phyloP scores from a whole-genome alignment of 2,888 invertebrate species.

The Yponomeuta plumbellus region DNA sequence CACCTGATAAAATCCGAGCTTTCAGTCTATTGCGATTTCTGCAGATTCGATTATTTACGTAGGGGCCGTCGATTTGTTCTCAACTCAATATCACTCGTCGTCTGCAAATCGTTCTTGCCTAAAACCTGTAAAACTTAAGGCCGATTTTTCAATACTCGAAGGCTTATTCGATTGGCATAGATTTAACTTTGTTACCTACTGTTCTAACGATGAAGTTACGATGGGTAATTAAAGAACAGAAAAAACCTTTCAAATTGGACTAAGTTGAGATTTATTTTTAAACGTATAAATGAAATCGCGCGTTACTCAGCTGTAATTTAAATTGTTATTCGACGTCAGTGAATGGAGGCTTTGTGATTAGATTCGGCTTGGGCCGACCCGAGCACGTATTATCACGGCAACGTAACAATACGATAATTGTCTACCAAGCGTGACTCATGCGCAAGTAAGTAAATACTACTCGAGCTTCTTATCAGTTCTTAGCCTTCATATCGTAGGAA shows the following conservation, averaged over 20 bases:
- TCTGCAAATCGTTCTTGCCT: no score
- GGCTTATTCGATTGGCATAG: no score
- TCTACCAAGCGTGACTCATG: background rate
- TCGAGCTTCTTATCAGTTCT: background rate
- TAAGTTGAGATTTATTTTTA: background rate
- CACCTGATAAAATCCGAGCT: background rate
- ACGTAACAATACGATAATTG: background rate
- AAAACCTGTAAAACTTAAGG: no score
- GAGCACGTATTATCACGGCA: background rate
- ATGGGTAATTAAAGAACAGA: no score
- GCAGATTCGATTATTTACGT: no score
- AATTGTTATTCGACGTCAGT: constrained; percentile 7
- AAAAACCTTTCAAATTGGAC: background rate
- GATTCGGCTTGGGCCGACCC: background rate
- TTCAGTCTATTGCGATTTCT: no score
- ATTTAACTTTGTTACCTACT: no score
- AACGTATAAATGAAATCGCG: background rate
- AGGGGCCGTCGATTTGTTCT: no score
- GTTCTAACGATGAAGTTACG: no score
- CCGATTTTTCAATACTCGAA: no score
- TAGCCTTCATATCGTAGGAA: no score
- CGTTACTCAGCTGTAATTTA: constrained; percentile 4
- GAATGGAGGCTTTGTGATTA: constrained; percentile 10
- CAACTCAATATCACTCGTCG: no score
- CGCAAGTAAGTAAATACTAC: background rate